phyloP scores from a whole-genome alignment of 2,113 vertebrate species.

The Chunga burmeisteri region DNA sequence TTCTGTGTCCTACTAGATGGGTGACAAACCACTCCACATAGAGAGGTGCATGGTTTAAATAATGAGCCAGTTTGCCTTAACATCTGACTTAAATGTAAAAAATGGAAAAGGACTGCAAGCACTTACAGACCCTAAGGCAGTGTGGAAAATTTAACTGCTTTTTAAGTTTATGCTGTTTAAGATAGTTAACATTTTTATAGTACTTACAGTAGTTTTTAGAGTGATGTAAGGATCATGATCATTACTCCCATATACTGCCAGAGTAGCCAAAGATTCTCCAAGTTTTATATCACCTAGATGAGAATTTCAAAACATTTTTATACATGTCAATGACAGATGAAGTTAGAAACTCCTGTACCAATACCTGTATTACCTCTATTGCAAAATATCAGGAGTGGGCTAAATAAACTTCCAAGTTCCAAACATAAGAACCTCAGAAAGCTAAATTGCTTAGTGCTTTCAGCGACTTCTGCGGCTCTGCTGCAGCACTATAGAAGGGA shows the following conservation, averaged over 20 bases:
- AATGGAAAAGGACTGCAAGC: not conserved
- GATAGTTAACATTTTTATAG: not conserved
- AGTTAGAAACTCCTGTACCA: not conserved
- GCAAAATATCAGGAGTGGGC: not conserved
- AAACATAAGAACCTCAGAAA: not conserved
- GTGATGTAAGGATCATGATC: conserved; percentile 94
- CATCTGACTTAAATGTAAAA: not conserved
- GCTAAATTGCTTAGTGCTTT: not conserved
- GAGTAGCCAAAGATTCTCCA: conserved; percentile 88
- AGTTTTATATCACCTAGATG: conserved; percentile 80
- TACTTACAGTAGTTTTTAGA: conserved; percentile 90
- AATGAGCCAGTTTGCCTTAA: not conserved
- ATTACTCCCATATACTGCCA: conserved; percentile 88
- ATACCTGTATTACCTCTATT: not conserved
- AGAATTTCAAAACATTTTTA: conserved; percentile 1
- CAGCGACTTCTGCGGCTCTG: not conserved
- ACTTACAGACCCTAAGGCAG: not conserved
- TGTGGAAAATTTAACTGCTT: not conserved
- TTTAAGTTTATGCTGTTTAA: not conserved
- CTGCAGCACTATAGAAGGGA: not conserved
- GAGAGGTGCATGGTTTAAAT: not conserved
- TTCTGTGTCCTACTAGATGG: not conserved
- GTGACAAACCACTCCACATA: not conserved
- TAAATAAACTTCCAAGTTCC: not conserved
- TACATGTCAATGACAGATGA: not conserved